Percentiles rank a stretch among this genome's conserved stretches.
Conservation (phyloP, 2,797 vertebrate species). For the Prionace glauca region DNA sequence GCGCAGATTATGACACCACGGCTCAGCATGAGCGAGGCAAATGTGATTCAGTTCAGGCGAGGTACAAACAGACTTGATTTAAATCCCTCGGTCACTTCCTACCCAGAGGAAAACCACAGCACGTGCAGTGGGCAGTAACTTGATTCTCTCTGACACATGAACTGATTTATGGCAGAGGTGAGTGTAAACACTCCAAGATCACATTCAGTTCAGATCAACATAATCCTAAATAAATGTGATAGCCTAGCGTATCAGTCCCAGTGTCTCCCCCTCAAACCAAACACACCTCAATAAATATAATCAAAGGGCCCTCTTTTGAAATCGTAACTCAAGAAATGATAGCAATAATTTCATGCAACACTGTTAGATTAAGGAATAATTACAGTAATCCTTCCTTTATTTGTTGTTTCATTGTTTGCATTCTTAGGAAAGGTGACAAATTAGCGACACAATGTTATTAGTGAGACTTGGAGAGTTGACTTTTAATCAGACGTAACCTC, state of each 20-base stretch:
- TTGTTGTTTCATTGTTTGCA: background rate
- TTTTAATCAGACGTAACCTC: background rate
- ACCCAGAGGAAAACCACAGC: constrained; percentile 30
- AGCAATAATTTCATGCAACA: background rate
- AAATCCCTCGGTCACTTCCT: constrained; percentile 28
- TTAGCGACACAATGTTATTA: background rate
- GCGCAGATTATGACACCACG: background rate
- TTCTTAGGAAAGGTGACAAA: background rate
- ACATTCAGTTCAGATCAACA: constrained; percentile 18
- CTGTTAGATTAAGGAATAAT: background rate
- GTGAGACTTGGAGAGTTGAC: background rate
- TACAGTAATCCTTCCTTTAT: background rate
- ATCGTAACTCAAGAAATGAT: background rate
- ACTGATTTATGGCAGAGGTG: constrained; percentile 28
- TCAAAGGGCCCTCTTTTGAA: background rate
- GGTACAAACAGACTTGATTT: constrained; percentile 7
- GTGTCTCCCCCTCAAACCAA: background rate
- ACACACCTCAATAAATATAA: background rate
- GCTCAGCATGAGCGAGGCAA: background rate
- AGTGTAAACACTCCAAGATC: constrained; percentile 28
- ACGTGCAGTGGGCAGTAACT: background rate
- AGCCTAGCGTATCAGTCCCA: background rate
- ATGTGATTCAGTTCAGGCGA: background rate
- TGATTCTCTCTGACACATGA: constrained; percentile 33
- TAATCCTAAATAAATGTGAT: constrained; percentile 1